phyloP scores from a whole-genome alignment of 2,113 vertebrate species.

The Elachura formosa region DNA sequence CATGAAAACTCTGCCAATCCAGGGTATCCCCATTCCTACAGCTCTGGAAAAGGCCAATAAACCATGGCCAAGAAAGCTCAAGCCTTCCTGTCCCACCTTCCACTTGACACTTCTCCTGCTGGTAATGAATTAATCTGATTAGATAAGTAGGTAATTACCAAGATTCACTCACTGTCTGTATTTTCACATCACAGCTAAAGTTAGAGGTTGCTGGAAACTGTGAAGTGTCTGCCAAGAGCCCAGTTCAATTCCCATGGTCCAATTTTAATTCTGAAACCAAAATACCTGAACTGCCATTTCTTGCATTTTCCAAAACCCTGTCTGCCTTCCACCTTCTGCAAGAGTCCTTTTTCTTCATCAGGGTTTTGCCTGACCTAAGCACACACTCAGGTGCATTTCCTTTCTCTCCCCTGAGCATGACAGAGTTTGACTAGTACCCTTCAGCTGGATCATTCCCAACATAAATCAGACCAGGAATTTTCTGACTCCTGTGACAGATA shows the following conservation, averaged over 20 bases:
- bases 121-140: constrained; percentile 26
- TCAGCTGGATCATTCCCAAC: background rate
- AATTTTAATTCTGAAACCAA: constrained; percentile 20
- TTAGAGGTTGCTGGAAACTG: background rate
- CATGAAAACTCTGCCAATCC: background rate
- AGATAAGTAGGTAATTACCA: constrained; percentile 3
- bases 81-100: background rate
- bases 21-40: background rate
- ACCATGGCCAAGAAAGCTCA: background rate
- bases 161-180: background rate
- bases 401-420: background rate
- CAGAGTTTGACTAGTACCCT: background rate
- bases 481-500: background rate
- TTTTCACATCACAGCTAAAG: constrained; percentile 5
- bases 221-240: background rate
- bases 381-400: background rate
- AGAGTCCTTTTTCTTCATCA: background rate
- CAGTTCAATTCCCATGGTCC: background rate
- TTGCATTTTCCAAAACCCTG: background rate
- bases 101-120: constrained; percentile 2
- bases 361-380: background rate
- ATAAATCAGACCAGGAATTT: background rate
- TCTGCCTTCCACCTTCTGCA: background rate
- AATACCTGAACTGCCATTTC: background rate
- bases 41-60: background rate